phyloP scores from a whole-genome alignment of 2,113 vertebrate species.

The Lucifuga dentata region DNA sequence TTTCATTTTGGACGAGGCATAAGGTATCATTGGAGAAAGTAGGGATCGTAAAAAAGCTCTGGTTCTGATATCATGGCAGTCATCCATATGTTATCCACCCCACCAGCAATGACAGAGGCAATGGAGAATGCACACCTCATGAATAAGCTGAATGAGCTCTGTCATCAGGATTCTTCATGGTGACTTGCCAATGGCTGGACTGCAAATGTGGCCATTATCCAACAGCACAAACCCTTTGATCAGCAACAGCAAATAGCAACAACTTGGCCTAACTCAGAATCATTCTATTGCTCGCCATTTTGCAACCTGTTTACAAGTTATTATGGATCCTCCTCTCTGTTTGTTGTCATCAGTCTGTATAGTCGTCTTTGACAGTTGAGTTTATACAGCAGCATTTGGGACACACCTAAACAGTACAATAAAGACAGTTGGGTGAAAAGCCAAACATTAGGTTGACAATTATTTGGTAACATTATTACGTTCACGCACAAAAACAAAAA shows the following conservation, averaged over 20 bases:
- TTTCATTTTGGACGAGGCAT: constrained; percentile 26
- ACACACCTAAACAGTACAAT: constrained; percentile 44
- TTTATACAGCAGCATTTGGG: constrained; percentile 58
- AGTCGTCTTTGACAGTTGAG: constrained; percentile 63
- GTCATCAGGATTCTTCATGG: constrained; percentile 59
- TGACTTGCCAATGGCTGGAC: constrained; percentile 55
- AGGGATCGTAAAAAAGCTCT: constrained; percentile 58
- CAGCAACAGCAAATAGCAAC: constrained; percentile 47
- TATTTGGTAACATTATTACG: constrained; percentile 52
- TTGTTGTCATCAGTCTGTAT: constrained; percentile 58
- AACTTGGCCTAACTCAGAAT: constrained; percentile 27
- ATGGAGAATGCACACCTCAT: constrained; percentile 64
- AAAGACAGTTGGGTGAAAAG: constrained; percentile 61
- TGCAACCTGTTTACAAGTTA: constrained; percentile 73
- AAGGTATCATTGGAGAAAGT: constrained; percentile 33
- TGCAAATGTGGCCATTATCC: constrained; percentile 46
- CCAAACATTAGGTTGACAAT: constrained; percentile 69
- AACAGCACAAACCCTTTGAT: constrained; percentile 65
- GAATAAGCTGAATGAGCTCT: constrained; percentile 61
- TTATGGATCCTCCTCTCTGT: constrained; percentile 41
- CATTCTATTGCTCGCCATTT: constrained; percentile 45
- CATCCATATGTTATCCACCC: constrained; percentile 43
- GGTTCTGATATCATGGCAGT: constrained; percentile 63
- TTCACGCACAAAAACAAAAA: constrained; percentile 51
- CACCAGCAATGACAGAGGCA: constrained; percentile 64